These are phyloP conservation scores for Tenrec ecaudatus DNA, from an alignment of 2,113 vertebrate genomes.

Conservation along the genomic window DNA sequence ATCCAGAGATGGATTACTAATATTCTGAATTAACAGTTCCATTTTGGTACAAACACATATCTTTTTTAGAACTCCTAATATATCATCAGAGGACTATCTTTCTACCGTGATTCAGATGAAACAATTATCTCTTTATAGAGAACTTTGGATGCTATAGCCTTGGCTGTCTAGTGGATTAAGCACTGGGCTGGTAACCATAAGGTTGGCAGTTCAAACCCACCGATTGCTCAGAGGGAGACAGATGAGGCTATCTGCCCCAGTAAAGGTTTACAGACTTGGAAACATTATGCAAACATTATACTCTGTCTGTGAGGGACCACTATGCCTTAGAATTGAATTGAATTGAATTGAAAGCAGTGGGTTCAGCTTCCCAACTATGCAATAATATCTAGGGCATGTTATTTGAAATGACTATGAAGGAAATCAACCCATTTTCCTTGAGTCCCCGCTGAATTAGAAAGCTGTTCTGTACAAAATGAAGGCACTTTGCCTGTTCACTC, in stretches of 20 bases:
- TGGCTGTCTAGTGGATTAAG: too few relatives aligned
- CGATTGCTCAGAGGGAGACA: too few relatives aligned
- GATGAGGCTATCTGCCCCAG: too few relatives aligned
- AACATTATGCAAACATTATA: too few relatives aligned
- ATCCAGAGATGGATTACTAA: slow-evolving; percentile 20
- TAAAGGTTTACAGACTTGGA: too few relatives aligned
- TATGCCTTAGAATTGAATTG: too few relatives aligned
- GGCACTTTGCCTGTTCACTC: slow-evolving; percentile 7
- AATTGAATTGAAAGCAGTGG: too few relatives aligned
- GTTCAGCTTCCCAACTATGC: neutral
- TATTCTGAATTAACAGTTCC: slow-evolving; percentile 36
- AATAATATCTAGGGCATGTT: neutral
- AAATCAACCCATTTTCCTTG: neutral
- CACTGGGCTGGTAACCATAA: too few relatives aligned
- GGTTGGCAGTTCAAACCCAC: too few relatives aligned
- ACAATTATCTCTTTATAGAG: neutral
- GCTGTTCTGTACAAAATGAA: neutral
- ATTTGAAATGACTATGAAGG: neutral
- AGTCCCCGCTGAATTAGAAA: neutral
- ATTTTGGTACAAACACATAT: slow-evolving; percentile 24
- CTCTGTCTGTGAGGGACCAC: too few relatives aligned
- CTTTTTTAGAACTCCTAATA: neutral
- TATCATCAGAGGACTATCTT: neutral
- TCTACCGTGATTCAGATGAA: slow-evolving; percentile 7
- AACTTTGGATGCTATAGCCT: neutral